phyloP scores from a whole-genome alignment of 2,113 vertebrate species.

The Macquaria australasica region DNA sequence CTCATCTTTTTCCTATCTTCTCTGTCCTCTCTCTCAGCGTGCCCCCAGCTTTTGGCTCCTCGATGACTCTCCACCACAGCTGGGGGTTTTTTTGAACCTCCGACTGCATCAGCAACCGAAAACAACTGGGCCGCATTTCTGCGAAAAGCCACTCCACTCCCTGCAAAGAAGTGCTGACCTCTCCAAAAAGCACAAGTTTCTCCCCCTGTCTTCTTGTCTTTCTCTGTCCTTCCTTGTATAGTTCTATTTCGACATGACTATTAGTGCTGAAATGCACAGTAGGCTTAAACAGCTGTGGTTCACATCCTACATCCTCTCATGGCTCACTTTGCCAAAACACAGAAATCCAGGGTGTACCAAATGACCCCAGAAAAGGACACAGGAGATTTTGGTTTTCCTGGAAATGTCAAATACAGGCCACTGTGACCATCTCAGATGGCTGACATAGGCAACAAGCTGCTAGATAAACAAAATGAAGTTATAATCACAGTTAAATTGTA shows the following conservation, averaged over 20 bases:
- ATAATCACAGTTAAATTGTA: background rate
- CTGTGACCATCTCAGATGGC: constrained; percentile 10
- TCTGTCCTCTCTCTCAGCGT: constrained; percentile 9
- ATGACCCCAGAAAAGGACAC: constrained; percentile 22
- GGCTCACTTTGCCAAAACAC: constrained; percentile 51
- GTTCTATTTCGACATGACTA: constrained; percentile 27
- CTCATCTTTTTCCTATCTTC: constrained; percentile 23
- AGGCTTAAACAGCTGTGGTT: constrained; percentile 50
- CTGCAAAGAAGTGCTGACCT: constrained; percentile 50
- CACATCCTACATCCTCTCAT: constrained; percentile 30
- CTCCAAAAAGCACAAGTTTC: constrained; percentile 15
- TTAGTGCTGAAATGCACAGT: constrained; percentile 8
- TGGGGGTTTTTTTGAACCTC: constrained; percentile 54
- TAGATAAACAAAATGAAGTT: background rate
- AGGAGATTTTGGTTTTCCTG: constrained; percentile 14
- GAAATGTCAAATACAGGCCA: constrained; percentile 38
- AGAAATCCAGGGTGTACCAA: constrained; percentile 34
- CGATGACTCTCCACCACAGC: constrained; percentile 51
- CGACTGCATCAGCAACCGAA: constrained; percentile 20
- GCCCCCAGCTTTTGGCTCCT: constrained; percentile 42
- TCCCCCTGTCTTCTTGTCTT: constrained; percentile 8
- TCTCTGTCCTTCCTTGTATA: constrained; percentile 8
- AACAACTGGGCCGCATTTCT: constrained; percentile 48
- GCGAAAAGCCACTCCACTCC: constrained; percentile 40
- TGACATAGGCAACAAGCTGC: background rate